Evolutionary conservation across 1,140 invertebrate species (phyloP).

Genomic region (Drosophila hydei): DNA sequence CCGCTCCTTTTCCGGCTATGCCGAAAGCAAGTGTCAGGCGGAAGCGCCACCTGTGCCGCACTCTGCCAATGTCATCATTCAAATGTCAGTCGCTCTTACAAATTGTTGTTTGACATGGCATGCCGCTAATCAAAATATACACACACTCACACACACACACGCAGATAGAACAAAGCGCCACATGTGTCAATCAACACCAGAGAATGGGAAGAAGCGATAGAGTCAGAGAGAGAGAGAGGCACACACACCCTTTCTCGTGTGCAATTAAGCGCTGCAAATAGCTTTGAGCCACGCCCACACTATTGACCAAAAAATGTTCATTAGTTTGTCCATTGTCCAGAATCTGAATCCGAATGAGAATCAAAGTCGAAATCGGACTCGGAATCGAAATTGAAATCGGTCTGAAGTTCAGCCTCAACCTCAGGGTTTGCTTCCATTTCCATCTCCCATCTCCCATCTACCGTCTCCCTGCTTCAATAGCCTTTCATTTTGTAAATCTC

Average conservation of each 20-base stretch:
- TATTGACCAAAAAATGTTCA: slow-evolving; percentile 54
- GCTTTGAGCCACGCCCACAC: slow-evolving; percentile 32
- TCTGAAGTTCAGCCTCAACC: not conserved
- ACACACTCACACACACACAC: slow-evolving; percentile 17
- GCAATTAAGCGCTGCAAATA: slow-evolving; percentile 57
- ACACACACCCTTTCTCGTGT: slow-evolving; percentile 7
- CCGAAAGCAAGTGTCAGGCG: slow-evolving; percentile 56
- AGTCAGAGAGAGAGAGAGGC: not conserved
- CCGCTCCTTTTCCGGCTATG: slow-evolving; percentile 15
- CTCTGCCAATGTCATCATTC: slow-evolving; percentile 71
- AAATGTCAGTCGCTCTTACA: slow-evolving; percentile 68
- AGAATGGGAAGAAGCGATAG: slow-evolving; percentile 4
- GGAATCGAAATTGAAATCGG: not conserved
- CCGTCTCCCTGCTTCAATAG: not conserved
- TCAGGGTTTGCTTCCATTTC: not conserved
- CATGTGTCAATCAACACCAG: slow-evolving; percentile 37
- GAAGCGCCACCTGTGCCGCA: slow-evolving; percentile 69
- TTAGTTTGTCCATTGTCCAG: slow-evolving; percentile 67
- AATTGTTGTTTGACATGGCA: slow-evolving; percentile 81
- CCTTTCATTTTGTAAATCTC: slow-evolving; percentile 60
- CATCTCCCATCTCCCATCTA: not conserved
- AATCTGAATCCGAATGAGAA: slow-evolving; percentile 46
- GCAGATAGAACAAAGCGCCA: slow-evolving; percentile 12
- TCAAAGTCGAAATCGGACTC: slow-evolving; percentile 6
- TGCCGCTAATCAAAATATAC: slow-evolving; percentile 76